Evolutionary conservation across 2,113 vertebrate genomes (phyloP).

Genomic region (Ranitomeya imitator): DNA sequence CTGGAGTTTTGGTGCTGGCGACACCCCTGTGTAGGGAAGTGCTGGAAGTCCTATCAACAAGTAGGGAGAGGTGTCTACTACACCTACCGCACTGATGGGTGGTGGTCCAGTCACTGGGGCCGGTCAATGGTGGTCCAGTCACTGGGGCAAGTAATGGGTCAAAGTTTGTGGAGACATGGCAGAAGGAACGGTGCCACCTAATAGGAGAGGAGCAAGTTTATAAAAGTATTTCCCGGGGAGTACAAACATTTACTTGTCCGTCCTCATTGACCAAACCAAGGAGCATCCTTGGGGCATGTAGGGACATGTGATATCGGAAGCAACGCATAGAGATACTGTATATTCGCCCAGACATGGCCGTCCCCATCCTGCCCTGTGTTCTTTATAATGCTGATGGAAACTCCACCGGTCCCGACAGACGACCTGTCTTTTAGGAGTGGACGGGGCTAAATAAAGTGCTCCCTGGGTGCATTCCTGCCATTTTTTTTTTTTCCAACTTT

Average conservation of each 20-base stretch:
- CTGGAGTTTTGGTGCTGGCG: too few relatives aligned
- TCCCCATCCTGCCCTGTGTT: slow-evolving; percentile 1
- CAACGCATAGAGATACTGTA: neutral
- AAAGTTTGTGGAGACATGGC: too few relatives aligned
- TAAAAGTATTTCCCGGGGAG: neutral
- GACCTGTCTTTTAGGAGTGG: neutral
- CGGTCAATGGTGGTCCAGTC: too few relatives aligned
- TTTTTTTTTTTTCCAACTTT: slow-evolving; percentile 39
- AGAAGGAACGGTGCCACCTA: too few relatives aligned
- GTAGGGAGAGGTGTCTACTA: too few relatives aligned
- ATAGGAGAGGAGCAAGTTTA: neutral
- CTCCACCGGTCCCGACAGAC: neutral
- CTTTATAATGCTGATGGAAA: slow-evolving; percentile 5
- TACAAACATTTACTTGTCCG: too few relatives aligned
- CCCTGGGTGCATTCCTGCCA: slow-evolving; percentile 29
- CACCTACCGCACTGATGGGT: too few relatives aligned
- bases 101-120: too few relatives aligned
- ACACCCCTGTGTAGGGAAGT: too few relatives aligned
- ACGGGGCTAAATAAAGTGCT: slow-evolving; percentile 28
- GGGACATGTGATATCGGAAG: neutral
- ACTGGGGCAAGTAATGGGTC: too few relatives aligned
- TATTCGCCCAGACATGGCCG: neutral
- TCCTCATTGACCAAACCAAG: too few relatives aligned
- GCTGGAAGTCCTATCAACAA: too few relatives aligned
- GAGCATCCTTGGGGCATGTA: neutral